Evolutionary conservation across 2,797 vertebrate genomes (phyloP), one percentile per base, ranked within the genome.

Genomic region (Odontamblyopus lacepedii): DNA sequence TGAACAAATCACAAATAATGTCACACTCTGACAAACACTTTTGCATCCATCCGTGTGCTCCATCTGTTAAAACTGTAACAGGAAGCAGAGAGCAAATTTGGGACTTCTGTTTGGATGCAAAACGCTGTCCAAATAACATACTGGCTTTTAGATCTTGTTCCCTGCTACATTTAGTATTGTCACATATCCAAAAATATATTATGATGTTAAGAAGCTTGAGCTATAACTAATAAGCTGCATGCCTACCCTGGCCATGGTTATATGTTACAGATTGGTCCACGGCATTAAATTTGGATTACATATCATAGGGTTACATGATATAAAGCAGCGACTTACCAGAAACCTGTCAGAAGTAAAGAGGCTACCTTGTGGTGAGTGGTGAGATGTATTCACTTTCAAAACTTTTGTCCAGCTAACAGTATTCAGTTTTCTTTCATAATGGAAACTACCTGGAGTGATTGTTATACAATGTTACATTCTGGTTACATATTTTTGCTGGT

Each of bases 41-140:
- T 30, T 53, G 27, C 48, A 67, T 30, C 65, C 65, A 55, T 27
- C 50, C 48, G 0, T n/a, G 50, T n/a, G 65, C 65, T 67, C 27
- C 65, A 53, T 67, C 48, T 67, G 65, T 53, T 67, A 30, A 30
- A 32, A 53, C 26, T 67, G 18, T 63, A 35, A 32, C 30, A 67
- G 65, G 9, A 48, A 67, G 16, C 64, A 50, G 44, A 62, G 18
- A 35, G 19, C 26, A 51, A 53, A 51, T 23, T 53, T 67, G 30
- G 30, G 48, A 30, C 65, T 30, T 48, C 26, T 32, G 60, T 63
- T 63, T 11, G 5, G 61, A 35, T n/a, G 11, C 60, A 63, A 63
- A 63, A 19, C 4, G 32, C 11, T 32, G 65, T 67, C 27, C 48
- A 67, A 53, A 53, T 50, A 18, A 1, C 41, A 30, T 2, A 1